Base-by-base conservation (phyloP, 2,113 vertebrate genomes). In the Gallinago jamesoni region DNA sequence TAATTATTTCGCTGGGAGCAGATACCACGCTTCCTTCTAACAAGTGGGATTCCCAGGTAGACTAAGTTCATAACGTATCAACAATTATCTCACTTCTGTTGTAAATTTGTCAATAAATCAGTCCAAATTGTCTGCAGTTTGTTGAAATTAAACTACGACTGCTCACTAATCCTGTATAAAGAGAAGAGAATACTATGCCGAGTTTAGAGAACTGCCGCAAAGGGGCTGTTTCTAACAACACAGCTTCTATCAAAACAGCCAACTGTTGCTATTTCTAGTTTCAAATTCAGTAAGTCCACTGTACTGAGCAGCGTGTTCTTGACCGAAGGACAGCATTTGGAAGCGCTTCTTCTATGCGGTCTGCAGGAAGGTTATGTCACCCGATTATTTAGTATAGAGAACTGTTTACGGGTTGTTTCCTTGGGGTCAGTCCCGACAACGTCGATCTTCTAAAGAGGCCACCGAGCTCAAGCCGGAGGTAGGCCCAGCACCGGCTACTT, bases 11-110 rank as follows among this genome's bases (percentile, higher is more conserved):
- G 6, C 47, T 11, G 18, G 70, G 25, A 73, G 12, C 24, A 64
- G 19, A 7, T 31, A 43, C 4, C 31, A 43, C 0, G 4, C 14
- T 64, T 80, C 39, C 33, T 63, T 60, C 48, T 35, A 60, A 57
- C 43, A 53, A 72, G 57, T 9, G 3, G n/a, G 45, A 21, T 14
- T 60, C 20, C 25, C 22, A 62, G 39, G 5, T 22, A 41, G 6
- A 2, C 31, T 27, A 19, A 76, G 11, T 20, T n/a, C 17, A 2
- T 0, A 7, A 75, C 1, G 0, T 4, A 48, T 2, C 13, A 39
- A 45, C 18, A 6, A 17, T 25, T 35, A 25, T 4, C 45, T 39
- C 25, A 7, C 6, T 88, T 60, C 41, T 57, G 33, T 6, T 19
- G 5, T 6, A 76, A 62, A 53, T 3, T 20, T 62, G 35, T 27